Evolutionary conservation across 2,888 invertebrate genomes (phyloP).

Genomic region (Macrophya alboannulata): DNA sequence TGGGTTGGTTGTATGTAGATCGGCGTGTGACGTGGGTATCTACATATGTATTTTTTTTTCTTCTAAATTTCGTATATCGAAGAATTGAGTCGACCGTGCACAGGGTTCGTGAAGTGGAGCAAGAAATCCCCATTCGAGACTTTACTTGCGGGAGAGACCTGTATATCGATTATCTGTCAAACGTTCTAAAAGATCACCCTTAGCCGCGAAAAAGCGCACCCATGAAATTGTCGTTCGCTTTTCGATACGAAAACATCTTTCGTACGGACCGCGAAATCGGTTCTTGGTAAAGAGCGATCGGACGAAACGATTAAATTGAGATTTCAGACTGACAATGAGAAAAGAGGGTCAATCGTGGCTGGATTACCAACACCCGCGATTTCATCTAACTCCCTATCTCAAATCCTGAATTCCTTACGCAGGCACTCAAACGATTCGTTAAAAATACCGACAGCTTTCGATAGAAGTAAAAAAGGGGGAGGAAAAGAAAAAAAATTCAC

Average conservation of each 20-base stretch:
- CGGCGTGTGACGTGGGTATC: constrained; percentile 5
- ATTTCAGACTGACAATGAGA: constrained; percentile 47
- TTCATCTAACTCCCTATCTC: constrained; percentile 1
- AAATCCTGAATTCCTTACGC: constrained; percentile 8
- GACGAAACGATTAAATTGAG: constrained; percentile 51
- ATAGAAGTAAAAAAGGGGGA: neutral
- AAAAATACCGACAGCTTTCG: neutral
- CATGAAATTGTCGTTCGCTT: constrained; percentile 43
- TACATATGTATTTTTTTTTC: constrained; percentile 7
- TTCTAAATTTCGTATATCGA: neutral
- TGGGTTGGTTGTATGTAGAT: neutral
- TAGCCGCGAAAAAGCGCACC: constrained; percentile 33
- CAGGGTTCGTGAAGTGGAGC: neutral
- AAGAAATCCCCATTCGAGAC: constrained; percentile 25
- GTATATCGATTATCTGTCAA: constrained; percentile 46
- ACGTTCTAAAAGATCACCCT: constrained; percentile 36
- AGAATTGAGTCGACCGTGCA: neutral
- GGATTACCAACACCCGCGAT: constrained; percentile 30
- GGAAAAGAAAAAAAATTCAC: neutral
- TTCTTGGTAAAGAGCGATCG: constrained; percentile 32
- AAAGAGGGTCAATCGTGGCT: constrained; percentile 52
- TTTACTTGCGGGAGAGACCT: neutral
- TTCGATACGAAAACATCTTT: constrained; percentile 7
- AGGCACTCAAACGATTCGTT: constrained; percentile 12
- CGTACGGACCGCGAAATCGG: constrained; percentile 13